Evolutionary conservation across 1,140 invertebrate species (phyloP), one percentile per base, ranked within the genome.

Genomic region (Drosophila kohkoa): DNA sequence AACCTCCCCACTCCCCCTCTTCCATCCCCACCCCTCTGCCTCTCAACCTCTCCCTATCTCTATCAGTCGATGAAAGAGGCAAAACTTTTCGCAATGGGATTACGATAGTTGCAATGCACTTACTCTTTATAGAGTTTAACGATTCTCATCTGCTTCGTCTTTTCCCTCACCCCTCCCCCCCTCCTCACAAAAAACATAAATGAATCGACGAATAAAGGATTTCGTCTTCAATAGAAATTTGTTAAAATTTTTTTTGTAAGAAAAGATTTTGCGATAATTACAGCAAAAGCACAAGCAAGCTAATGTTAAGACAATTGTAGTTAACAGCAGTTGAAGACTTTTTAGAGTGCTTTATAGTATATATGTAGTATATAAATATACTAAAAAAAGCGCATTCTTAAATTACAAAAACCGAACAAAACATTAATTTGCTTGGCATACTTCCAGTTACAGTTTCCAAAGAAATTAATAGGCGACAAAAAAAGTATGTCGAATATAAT

Each of bases 101-200:
- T 74, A 69, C 71, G 71, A 62, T 74, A 62, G 49, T 69, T 68
- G 65, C 41, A 69, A 74, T 74, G 71, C 71, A 74, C 71, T 74
- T 74, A 74, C 65, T 68, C 57, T 62, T 74, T 54, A 74, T 74
- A 55, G 51, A 48, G 57, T 67, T 67, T 62, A 55, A 69, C 38
- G 49, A 43, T 55, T 45, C 49, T 30, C 11, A 11, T 11, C 20
- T 25, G 20, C 20, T 25, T 25, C 25, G 30, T 45, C 10, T 11
- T 41, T 54, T 59, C n/a, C 11, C 28, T 38, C 11, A 1, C 30
- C 30, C 3, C n/a, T 28, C 3, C 1, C 38, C 45, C 30, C 32
- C 32, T 10, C 2, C 32, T 20, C 2, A 5, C 13, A 11, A 7
- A 6, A 20, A 32, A 32, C 32, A 55, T 7, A 35, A 43, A 43